Percentiles rank a stretch among this genome's conserved stretches.
Conservation (phyloP, 2,113 vertebrate species). For the Cephalopholis sonnerati region DNA sequence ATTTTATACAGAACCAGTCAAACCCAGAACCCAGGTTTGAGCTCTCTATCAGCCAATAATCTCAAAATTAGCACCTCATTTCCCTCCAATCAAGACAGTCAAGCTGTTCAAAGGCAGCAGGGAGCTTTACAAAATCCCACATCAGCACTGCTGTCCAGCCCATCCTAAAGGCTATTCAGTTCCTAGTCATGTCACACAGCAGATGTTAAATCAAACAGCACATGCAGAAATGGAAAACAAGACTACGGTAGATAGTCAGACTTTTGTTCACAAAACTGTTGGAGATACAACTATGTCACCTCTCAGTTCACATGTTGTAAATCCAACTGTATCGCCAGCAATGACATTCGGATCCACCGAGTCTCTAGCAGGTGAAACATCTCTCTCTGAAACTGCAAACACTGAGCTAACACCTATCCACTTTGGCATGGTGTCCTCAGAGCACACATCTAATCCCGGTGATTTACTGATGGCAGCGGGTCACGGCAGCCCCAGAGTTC, state of each 20-base stretch:
- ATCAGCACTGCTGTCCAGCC: conserved; percentile 61
- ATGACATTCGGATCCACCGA: conserved; percentile 1
- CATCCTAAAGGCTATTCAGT: conserved; percentile 53
- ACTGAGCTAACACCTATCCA: conserved; percentile 48
- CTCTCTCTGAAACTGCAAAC: conserved; percentile 52
- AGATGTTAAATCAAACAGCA: conserved; percentile 48
- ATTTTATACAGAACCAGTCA: conserved; percentile 24
- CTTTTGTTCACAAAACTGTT: conserved; percentile 7
- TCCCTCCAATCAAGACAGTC: conserved; percentile 49
- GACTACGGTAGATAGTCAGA: conserved; percentile 20
- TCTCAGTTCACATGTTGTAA: conserved; percentile 36
- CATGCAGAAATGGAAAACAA: conserved; percentile 35
- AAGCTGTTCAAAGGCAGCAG: conserved; percentile 63
- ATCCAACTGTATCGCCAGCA: conserved; percentile 46
- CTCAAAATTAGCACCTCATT: conserved; percentile 47
- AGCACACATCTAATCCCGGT: conserved; percentile 67
- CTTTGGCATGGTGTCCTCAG: conserved; percentile 51
- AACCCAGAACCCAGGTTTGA: conserved; percentile 24
- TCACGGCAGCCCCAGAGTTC: conserved; percentile 51
- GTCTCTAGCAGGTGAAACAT: conserved; percentile 42
- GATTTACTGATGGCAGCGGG: conserved; percentile 72
- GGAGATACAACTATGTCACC: conserved; percentile 13
- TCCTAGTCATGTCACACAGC: conserved; percentile 65
- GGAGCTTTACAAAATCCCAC: conserved; percentile 46
- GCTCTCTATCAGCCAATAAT: conserved; percentile 25